These are phyloP conservation scores for Alentia gelatinosa DNA, from an alignment of 2,888 invertebrate genomes.

Conservation along the genomic window DNA sequence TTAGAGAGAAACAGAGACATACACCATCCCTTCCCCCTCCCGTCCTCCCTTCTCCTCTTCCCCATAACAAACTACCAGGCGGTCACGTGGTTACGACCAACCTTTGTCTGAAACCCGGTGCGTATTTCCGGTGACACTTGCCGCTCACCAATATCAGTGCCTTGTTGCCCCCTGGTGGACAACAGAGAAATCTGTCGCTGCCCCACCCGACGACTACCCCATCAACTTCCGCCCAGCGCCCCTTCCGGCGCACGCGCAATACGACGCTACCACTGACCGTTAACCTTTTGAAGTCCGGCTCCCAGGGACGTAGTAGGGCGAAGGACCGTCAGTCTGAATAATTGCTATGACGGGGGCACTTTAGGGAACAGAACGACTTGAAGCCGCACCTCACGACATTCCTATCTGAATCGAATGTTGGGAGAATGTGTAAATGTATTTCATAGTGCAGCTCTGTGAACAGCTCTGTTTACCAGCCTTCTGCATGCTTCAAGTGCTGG, in stretches of 20 bases:
- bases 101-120: slow-evolving; percentile 5
- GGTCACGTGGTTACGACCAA: neutral
- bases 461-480: no score
- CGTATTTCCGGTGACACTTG: slow-evolving; percentile 15
- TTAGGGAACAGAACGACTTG: neutral
- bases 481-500: no score
- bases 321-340: slow-evolving; percentile 22
- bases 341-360: slow-evolving; percentile 9
- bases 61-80: neutral
- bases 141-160: neutral
- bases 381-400: neutral
- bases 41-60: neutral
- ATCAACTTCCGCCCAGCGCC: neutral
- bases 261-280: neutral
- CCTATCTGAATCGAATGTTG: no score
- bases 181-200: neutral
- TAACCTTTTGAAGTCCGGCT: slow-evolving; percentile 39
- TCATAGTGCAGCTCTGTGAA: no score
- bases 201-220: neutral
- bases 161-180: neutral
- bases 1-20: no score
- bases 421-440: no score
- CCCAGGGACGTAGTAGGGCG: no score
- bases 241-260: neutral
- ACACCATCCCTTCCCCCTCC: neutral